Evolutionary conservation across 2,888 invertebrate species (phyloP).

Genomic region (Rosalia funebris): DNA sequence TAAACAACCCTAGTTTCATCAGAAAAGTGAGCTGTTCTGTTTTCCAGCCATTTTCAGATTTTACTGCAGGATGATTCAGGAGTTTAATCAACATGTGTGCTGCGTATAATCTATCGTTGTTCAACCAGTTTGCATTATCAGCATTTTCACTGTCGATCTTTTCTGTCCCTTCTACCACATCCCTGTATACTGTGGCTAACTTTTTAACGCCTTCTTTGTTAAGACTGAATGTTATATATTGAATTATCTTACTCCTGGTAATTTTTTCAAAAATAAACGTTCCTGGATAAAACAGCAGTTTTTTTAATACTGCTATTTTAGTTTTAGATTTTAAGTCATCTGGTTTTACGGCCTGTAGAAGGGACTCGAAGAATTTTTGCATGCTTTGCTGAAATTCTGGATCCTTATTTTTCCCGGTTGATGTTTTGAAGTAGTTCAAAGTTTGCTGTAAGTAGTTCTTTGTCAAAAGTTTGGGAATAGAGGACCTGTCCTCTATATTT

Average conservation of each 20-base stretch:
- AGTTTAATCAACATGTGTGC: constrained; percentile 68
- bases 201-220: constrained; percentile 71
- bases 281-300: constrained; percentile 75
- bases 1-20: constrained; percentile 73
- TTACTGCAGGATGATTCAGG: constrained; percentile 60
- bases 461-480: constrained; percentile 71
- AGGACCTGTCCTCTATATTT: constrained; percentile 59
- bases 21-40: constrained; percentile 73
- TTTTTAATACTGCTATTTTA: constrained; percentile 71
- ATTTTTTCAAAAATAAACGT: constrained; percentile 79
- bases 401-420: constrained; percentile 68
- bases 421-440: constrained; percentile 71
- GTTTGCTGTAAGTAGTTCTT: constrained; percentile 74
- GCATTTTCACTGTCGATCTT: constrained; percentile 63
- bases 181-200: constrained; percentile 71
- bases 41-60: constrained; percentile 73
- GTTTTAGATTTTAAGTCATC: constrained; percentile 66
- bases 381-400: constrained; percentile 69
- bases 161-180: constrained; percentile 61
- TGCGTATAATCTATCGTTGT: constrained; percentile 75
- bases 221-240: constrained; percentile 72
- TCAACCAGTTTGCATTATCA: constrained; percentile 70
- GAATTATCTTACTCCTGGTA: constrained; percentile 73
- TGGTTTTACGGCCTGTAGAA: constrained; percentile 66
- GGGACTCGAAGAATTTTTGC: constrained; percentile 67